These are phyloP conservation scores for Epinephelus fuscoguttatus DNA, from an alignment of 2,113 vertebrate species.

Conservation along the genomic window DNA sequence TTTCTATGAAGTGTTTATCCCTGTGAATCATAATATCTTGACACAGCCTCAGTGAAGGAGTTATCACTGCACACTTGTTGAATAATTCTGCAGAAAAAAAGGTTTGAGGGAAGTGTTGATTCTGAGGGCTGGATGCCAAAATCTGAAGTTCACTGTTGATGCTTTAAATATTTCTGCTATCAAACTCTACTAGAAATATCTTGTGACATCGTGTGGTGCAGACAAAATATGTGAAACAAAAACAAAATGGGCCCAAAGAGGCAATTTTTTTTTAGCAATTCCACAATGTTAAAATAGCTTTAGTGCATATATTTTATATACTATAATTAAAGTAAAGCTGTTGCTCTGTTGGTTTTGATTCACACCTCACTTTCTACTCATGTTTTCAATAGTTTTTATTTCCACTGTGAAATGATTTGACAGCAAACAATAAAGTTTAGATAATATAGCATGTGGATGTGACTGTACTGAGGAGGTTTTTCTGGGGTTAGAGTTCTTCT, in stretches of 20 bases:
- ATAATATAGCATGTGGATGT: no score
- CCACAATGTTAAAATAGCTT: not conserved
- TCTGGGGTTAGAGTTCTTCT: not conserved
- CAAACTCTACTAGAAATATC: not conserved
- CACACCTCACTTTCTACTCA: no score
- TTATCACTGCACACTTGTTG: constrained; percentile 5
- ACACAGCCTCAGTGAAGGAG: not conserved
- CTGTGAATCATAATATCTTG: not conserved
- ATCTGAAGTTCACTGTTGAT: no score
- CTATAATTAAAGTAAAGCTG: not conserved
- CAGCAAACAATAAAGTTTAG: no score
- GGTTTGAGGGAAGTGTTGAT: not conserved
- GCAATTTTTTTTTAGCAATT: no score
- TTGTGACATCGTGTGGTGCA: not conserved
- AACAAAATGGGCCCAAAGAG: no score
- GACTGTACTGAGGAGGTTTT: no score
- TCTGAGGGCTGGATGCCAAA: not conserved
- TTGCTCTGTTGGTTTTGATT: not conserved
- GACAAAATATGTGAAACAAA: no score
- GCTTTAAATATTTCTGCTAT: not conserved
- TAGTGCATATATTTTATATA: not conserved
- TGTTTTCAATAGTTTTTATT: no score
- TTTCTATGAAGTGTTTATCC: not conserved
- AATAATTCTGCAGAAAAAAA: not conserved
- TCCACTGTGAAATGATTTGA: no score